Conservation (phyloP, 2,797 vertebrate species). For the Pseudocheirus occidentalis region DNA sequence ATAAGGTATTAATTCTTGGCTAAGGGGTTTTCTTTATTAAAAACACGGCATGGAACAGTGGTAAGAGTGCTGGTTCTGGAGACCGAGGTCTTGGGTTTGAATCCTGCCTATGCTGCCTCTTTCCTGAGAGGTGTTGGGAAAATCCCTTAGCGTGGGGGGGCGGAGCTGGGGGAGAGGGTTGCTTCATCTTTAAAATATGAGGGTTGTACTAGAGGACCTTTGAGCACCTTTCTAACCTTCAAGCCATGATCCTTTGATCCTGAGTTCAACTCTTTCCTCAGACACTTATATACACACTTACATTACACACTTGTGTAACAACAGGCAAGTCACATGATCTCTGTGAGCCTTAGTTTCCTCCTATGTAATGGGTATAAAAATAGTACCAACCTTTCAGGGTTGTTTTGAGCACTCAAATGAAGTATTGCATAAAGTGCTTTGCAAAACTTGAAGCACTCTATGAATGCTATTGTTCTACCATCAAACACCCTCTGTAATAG, state of each 20-base stretch:
- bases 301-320: neutral
- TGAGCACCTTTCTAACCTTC: neutral
- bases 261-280: neutral
- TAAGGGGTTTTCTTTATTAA: neutral
- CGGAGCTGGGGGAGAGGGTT: neutral
- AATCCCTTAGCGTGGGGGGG: neutral
- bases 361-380: neutral
- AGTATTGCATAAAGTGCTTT: neutral
- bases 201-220: neutral
- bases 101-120: neutral
- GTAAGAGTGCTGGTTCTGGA: neutral
- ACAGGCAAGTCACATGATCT: neutral
- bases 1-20: constrained; percentile 85
- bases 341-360: neutral
- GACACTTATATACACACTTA: neutral
- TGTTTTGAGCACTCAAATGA: neutral
- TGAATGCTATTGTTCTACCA: neutral
- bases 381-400: neutral
- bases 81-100: neutral
- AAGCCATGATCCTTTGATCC: neutral
- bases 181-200: neutral
- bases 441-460: neutral
- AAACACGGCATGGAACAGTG: neutral
- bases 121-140: neutral
- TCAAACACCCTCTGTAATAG: neutral